Evolutionary conservation across 2,888 invertebrate genomes (phyloP), one percentile per base, ranked within the genome.

Genomic region (Nomada ferruginata): DNA sequence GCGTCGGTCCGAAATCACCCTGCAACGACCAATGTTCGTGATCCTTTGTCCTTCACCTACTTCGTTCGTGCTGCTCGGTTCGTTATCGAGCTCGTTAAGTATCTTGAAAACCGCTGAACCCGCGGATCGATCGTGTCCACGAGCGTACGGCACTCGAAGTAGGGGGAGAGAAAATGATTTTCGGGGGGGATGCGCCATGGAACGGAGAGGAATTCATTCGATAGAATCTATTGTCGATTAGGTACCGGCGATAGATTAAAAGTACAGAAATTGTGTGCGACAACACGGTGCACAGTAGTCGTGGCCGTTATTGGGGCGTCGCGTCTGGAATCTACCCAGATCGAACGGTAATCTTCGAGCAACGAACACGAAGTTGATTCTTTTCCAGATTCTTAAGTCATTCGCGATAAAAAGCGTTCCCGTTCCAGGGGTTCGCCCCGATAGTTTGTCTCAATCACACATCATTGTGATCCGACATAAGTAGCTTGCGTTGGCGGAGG

Each of bases 71-170:
- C 9, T 57, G 29, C 23, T 23, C 20, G 44, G 18, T 68, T 80
- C 55, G 79, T 64, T 72, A 72, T 68, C 66, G 44, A 63, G 66
- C 66, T 80, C 61, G 66, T 80, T 63, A 63, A 80, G 68, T 63
- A 79, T 80, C 79, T 72, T 57, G 66, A 68, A 79, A 80, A 63
- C 61, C 63, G 57, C 65, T 63, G 71, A 71, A 72, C 66, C 44
- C 26, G 60, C 26, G 50, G 69, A 72, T 80, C 79, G 79, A 79
- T 79, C 53, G 66, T 18, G 53, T 5, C 42, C 65, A 36, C n/a
- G 60, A 50, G 57, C 52, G 18, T 36, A 60, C 65, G 50, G n/a
- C 60, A 13, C 66, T 47, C 47, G 42, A 47, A 10, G 36, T 10
- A 10, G 26, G 7, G n/a, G 10, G 10, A 13, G 15, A 10, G 64